Conservation (phyloP, 2,888 invertebrate species). For the Deilephila porcellus region DNA sequence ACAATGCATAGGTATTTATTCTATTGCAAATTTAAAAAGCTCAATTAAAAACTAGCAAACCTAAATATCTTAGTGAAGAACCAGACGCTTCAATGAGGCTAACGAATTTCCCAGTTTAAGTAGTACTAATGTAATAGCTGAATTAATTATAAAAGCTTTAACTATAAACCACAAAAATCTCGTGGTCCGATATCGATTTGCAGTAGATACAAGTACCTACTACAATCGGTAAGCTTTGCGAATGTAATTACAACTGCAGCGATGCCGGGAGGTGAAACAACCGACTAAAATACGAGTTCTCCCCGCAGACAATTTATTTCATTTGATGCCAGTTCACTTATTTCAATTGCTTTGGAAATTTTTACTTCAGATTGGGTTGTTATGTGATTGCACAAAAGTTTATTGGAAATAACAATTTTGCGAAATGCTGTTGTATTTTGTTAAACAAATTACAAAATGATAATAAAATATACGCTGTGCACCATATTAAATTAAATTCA, state of each 20-base stretch:
- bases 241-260: slow-evolving; percentile 15
- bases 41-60: too few relatives aligned
- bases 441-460: too few relatives aligned
- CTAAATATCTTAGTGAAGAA: too few relatives aligned
- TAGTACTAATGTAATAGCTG: too few relatives aligned
- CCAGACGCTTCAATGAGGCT: too few relatives aligned
- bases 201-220: background rate
- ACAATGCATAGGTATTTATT: too few relatives aligned
- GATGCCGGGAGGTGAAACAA: slow-evolving; percentile 8
- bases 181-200: slow-evolving; percentile 8
- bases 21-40: too few relatives aligned
- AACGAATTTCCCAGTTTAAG: too few relatives aligned
- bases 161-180: background rate
- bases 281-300: background rate
- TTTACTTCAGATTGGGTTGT: background rate
- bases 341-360: slow-evolving; percentile 11
- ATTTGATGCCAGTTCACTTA: slow-evolving; percentile 8
- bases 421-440: too few relatives aligned
- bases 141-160: background rate
- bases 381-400: background rate
- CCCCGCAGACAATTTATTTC: slow-evolving; percentile 7
- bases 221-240: slow-evolving; percentile 5
- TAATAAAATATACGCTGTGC: too few relatives aligned
- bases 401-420: background rate
- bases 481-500: too few relatives aligned